Conservation (phyloP, 2,113 vertebrate genomes). For the Python bivittatus region DNA sequence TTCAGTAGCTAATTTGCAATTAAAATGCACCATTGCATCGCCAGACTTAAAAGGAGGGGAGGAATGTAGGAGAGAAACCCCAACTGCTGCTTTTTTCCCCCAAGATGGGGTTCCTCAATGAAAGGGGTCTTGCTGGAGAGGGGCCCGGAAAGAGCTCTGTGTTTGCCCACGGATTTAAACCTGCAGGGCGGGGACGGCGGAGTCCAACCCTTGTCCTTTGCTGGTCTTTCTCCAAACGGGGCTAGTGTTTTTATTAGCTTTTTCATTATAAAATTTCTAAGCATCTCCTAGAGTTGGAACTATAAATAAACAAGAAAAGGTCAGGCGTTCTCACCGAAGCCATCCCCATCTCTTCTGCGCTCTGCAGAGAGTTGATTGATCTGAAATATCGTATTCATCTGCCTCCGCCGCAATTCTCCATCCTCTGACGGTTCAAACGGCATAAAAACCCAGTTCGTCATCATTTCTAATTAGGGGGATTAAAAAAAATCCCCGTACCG, state of each 20-base stretch:
- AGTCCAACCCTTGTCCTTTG: background rate
- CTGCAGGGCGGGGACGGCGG: background rate
- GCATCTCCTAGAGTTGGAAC: background rate
- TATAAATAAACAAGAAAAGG: background rate
- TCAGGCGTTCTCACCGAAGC: background rate
- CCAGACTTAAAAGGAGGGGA: background rate
- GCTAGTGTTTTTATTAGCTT: background rate
- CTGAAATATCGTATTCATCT: background rate
- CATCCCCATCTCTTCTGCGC: background rate
- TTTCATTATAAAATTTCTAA: background rate
- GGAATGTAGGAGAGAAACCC: background rate
- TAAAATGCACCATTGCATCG: slow-evolving; percentile 10
- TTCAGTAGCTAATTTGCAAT: slow-evolving; percentile 13
- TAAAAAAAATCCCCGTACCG: background rate
- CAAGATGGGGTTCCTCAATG: background rate
- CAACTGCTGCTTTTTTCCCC: background rate
- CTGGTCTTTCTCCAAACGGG: background rate
- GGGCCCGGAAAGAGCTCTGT: too few relatives aligned
- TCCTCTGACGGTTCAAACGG: background rate
- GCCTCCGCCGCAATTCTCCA: rapidly evolving
- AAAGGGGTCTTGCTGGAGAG: background rate
- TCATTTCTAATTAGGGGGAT: background rate
- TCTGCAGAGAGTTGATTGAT: background rate
- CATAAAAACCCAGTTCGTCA: background rate
- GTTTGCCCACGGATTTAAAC: background rate